Base-by-base conservation (phyloP, 1,140 invertebrate species). In the Dendrolimus kikuchii region DNA sequence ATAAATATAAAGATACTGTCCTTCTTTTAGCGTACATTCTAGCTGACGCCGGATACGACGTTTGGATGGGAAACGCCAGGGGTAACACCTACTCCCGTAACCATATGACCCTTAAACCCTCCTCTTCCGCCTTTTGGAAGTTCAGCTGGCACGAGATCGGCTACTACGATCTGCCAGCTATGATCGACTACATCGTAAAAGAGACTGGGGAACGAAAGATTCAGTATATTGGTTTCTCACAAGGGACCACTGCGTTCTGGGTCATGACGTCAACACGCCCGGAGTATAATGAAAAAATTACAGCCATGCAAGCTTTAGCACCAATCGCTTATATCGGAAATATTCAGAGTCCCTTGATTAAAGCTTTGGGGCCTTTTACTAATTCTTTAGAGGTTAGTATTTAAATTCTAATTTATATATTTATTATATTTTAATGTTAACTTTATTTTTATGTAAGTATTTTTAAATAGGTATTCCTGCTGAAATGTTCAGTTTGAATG, bases 91-190 rank as follows among this genome's bases (percentile, higher is more conserved):
- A 92, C 68, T 91, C 90, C 0, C 74, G 81, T 38, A 83, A 78
- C 23, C 91, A 92, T 64, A 60, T 82, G 2, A 73, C 64, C 2
- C 49, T 90, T 0, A 86, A 87, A 40, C 78, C 88, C 4, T 69
- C 82, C 8, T 83, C 89, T 9, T 67, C 79, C 6, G 68, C 82
- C 43, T 94, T 90, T 64, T 93, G 92, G 92, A 81, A 90, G 55
- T 93, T 90, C 66, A 90, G 77, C 46, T 93, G 89, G 87, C 91
- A 93, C 66, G 91, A 94, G 68, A 92, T 93, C 85, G 94, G 93
- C 5, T 84, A 88, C 4, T 92, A 91, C 53, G 95, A 96, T 78
- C 59, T 96, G 6, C 94, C 95, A 9, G 92, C 94, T 0, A 92
- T 92, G 88, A 91, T 96, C 5, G 91, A 95, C 60, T 90, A 92